Percentiles rank a stretch among this genome's conserved stretches.
Evolutionary conservation across 2,888 invertebrate genomes (phyloP).

Genomic region (Neoascia interrupta): DNA sequence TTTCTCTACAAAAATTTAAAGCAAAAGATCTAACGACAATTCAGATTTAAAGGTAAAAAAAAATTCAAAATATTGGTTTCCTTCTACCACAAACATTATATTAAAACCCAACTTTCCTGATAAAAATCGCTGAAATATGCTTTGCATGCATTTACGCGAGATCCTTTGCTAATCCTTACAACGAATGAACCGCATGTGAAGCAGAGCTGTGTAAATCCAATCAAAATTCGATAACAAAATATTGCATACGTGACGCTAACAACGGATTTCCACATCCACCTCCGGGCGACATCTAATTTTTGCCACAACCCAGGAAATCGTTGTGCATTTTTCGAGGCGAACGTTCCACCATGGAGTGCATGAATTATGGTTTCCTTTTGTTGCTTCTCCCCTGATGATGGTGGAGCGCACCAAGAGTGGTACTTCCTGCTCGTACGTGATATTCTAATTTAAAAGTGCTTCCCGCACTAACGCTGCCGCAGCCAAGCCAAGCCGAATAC

Average conservation of each 20-base stretch:
- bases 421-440: conserved; percentile 64
- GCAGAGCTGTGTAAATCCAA: conserved; percentile 41
- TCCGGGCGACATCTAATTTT: conserved; percentile 13
- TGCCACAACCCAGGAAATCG: conserved; percentile 40
- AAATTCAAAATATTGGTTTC: no score
- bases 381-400: not conserved
- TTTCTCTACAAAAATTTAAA: no score
- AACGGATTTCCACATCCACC: conserved; percentile 19
- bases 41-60: no score
- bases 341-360: conserved; percentile 31
- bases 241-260: conserved; percentile 58
- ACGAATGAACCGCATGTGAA: no score
- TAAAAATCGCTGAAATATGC: no score
- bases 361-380: conserved; percentile 61
- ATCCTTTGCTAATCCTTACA: no score
- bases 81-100: no score
- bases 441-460: conserved; percentile 59
- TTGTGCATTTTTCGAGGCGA: conserved; percentile 38
- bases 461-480: conserved; percentile 32
- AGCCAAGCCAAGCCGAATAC: conserved; percentile 45
- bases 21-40: no score
- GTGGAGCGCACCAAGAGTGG: conserved; percentile 11
- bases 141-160: no score
- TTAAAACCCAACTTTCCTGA: no score
- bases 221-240: conserved; percentile 57